Base-by-base conservation (phyloP, 1,140 invertebrate species). In the Drosophila pectinifera region DNA sequence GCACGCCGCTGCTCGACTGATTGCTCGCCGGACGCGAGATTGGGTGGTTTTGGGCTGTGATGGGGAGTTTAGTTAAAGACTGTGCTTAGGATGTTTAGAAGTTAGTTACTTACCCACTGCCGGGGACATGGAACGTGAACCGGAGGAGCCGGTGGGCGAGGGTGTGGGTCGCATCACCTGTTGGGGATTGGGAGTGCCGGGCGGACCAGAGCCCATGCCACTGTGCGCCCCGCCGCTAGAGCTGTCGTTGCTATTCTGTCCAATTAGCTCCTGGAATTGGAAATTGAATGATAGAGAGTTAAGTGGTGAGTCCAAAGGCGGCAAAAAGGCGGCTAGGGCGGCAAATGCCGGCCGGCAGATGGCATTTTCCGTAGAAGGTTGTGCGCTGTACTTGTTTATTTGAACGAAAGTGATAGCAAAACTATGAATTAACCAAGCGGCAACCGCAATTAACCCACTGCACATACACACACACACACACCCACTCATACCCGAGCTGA, bases 81-180 rank as follows among this genome's bases (percentile, higher is more conserved):
- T 18, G 26, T 13, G 11, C 26, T 14, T 18, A 4, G 11, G 16
- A 7, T 7, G n/a, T 0, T 20, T 34, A 4, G 34, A 7, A 7
- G 39, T 16, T 36, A 14, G 26, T 3, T 78, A 95, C 96, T 95
- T 92, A 98, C 97, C 97, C 92, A 98, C 97, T 93, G 97, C 97
- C 91, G 97, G 97, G 93, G 97, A 98, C 96, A 98, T 98, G 92
- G 97, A 98, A 93, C 97, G 95, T 84, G 97, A 98, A 92, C 97
- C 97, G 86, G 92, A 92, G 84, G 97, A 98, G 91, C 97, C 97
- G 90, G 97, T 98, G 80, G 97, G 97, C 90, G 97, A 98, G 84
- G 97, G 97, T 89, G 96, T 97, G 68, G 97, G 97, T 93, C 97
- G 96, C 95, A 97, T 95, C 38, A 91, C 90, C 58, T 92, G 91